Conservation (phyloP, 2,113 vertebrate genomes). For the Phocoena sinus region DNA sequence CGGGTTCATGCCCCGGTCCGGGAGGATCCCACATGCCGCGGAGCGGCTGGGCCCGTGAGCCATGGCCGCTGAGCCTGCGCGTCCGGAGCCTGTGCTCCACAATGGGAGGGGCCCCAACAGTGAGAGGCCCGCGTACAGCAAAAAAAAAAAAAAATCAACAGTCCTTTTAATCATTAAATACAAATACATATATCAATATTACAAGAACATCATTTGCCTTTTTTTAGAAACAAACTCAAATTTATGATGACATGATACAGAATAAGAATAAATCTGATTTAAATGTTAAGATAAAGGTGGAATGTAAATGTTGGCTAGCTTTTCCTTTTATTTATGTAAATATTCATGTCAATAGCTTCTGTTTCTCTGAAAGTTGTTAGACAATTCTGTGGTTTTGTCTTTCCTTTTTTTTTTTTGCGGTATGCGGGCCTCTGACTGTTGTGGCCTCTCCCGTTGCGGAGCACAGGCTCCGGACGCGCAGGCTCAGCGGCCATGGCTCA, state of each 20-base stretch:
- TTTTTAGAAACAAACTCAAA: not conserved
- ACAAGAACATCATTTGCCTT: not conserved
- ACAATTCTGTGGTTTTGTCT: not conserved
- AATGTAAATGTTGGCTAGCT: not conserved
- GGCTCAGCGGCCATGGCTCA: too few relatives aligned
- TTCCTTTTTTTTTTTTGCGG: not conserved
- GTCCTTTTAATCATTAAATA: not conserved
- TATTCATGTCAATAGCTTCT: not conserved
- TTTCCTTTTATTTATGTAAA: not conserved
- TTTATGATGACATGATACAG: not conserved
- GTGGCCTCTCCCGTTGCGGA: too few relatives aligned
- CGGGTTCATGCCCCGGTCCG: too few relatives aligned
- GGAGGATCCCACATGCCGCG: too few relatives aligned
- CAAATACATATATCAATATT: not conserved
- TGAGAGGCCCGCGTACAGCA: too few relatives aligned
- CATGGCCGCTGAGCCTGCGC: too few relatives aligned
- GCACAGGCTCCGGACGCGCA: too few relatives aligned
- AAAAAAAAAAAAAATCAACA: not conserved
- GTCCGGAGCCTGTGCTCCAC: too few relatives aligned
- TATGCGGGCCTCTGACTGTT: too few relatives aligned
- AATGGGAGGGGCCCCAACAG: too few relatives aligned
- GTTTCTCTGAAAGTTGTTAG: not conserved
- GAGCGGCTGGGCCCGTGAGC: too few relatives aligned
- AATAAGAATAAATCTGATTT: not conserved
- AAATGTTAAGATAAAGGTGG: not conserved